A percentile compares a stretch with the other conserved stretches of the same genome.
phyloP scores from a whole-genome alignment of 2,797 vertebrate genomes.

The Champsocephalus esox region DNA sequence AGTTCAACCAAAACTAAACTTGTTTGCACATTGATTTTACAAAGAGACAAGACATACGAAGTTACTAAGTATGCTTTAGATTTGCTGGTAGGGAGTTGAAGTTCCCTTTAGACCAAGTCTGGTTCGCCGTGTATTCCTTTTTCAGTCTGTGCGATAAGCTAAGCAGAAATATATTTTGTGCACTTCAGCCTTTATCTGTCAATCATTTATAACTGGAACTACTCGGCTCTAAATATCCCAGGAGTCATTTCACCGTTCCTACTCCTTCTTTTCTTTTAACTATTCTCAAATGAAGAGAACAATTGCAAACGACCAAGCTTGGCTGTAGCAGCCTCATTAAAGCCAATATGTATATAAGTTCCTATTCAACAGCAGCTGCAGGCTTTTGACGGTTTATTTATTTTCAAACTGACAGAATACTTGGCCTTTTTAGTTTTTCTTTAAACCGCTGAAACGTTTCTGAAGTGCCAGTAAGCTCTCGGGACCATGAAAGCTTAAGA shows the following conservation, averaged over 20 bases:
- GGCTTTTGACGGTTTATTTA: neutral
- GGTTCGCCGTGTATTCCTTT: neutral
- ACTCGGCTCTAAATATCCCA: neutral
- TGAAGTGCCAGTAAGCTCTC: slow-evolving; percentile 22
- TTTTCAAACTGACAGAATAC: slow-evolving; percentile 6
- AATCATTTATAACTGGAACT: neutral
- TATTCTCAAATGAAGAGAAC: neutral
- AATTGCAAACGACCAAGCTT: slow-evolving; percentile 1
- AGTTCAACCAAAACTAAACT: neutral
- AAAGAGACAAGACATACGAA: neutral
- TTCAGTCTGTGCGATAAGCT: neutral
- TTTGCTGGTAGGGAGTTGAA: neutral
- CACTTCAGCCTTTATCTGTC: neutral
- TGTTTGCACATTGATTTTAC: neutral
- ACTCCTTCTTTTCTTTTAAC: neutral
- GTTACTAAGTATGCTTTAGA: neutral
- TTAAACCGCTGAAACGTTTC: slow-evolving; percentile 15
- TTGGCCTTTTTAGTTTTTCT: slow-evolving; percentile 10
- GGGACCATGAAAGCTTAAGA: slow-evolving; percentile 25
- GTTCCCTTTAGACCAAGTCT: neutral
- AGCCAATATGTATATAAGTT: slow-evolving; percentile 2
- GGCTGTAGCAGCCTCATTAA: neutral
- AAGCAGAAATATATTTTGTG: neutral
- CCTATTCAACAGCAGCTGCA: neutral
- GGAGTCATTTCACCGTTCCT: neutral